phyloP scores from a whole-genome alignment of 2,113 vertebrate genomes.

The Glaucomys volans region DNA sequence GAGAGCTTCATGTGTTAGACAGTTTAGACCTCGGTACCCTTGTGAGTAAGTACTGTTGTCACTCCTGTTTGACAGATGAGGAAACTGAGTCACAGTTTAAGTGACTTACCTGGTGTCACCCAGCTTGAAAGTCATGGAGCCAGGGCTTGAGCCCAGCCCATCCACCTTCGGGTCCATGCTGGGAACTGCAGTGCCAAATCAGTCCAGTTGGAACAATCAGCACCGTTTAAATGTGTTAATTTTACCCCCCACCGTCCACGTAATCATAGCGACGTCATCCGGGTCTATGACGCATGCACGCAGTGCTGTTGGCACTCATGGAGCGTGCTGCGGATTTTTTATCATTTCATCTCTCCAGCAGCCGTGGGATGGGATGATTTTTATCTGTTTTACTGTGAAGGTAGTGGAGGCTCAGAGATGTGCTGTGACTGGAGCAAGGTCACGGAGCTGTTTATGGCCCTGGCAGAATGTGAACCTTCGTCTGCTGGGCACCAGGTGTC shows the following conservation, averaged over 20 bases:
- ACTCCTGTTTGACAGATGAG: not conserved
- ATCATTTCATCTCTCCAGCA: not conserved
- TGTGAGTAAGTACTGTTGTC: not conserved
- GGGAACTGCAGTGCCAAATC: not conserved
- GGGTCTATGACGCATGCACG: not conserved
- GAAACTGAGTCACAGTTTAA: not conserved
- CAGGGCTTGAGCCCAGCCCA: not conserved
- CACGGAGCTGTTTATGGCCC: not conserved
- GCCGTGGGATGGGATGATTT: not conserved
- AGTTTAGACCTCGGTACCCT: not conserved
- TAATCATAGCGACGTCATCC: not conserved
- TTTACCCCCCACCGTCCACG: not conserved
- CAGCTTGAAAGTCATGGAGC: not conserved
- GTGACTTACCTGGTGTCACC: not conserved
- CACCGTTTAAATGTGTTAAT: not conserved
- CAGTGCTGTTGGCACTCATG: not conserved
- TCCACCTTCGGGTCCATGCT: not conserved
- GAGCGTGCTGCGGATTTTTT: not conserved
- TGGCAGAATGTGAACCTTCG: not conserved
- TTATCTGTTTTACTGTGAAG: not conserved
- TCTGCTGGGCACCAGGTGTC: not conserved
- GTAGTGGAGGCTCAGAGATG: not conserved
- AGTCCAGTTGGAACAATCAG: not conserved
- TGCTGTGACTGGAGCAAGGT: not conserved
- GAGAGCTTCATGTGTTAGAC: not conserved